phyloP scores from a whole-genome alignment of 2,113 vertebrate genomes.

The Rhombomys opimus region DNA sequence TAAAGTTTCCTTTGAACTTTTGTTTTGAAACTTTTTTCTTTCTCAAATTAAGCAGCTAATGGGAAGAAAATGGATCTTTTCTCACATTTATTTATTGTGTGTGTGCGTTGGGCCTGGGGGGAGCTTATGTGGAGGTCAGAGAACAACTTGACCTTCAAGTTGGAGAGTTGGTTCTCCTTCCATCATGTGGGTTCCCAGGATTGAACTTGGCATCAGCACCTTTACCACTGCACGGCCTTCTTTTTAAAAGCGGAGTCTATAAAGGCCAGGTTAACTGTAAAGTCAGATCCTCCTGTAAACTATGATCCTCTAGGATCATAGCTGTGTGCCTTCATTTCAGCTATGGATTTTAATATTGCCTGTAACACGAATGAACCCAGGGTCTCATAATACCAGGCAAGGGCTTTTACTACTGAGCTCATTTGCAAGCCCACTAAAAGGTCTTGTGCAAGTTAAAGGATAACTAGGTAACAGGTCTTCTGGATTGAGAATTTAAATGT shows the following conservation, averaged over 20 bases:
- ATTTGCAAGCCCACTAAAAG: background rate
- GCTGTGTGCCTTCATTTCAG: too few species aligned
- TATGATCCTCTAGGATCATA: background rate
- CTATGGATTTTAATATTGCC: background rate
- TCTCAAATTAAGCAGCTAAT: constrained; percentile 20
- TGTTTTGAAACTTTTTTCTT: background rate
- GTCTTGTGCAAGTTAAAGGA: constrained; percentile 35
- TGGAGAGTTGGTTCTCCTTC: background rate
- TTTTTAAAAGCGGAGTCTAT: background rate
- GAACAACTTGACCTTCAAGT: background rate
- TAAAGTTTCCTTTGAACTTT: background rate
- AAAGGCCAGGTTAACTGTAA: background rate
- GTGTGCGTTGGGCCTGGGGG: background rate
- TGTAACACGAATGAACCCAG: background rate
- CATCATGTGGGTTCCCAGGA: background rate
- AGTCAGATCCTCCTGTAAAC: background rate
- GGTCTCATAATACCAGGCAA: background rate
- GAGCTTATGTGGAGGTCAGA: background rate
- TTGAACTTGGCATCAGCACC: background rate
- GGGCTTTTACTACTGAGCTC: background rate
- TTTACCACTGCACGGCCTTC: background rate
- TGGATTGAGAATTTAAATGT: constrained; percentile 38
- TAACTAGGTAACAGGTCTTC: background rate
- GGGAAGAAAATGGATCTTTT: background rate
- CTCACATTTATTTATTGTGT: background rate